A percentile compares a stretch with the other conserved stretches of the same genome.
These are phyloP conservation scores for Balaeniceps rex DNA, from an alignment of 2,113 vertebrate species.

Conservation along the genomic window DNA sequence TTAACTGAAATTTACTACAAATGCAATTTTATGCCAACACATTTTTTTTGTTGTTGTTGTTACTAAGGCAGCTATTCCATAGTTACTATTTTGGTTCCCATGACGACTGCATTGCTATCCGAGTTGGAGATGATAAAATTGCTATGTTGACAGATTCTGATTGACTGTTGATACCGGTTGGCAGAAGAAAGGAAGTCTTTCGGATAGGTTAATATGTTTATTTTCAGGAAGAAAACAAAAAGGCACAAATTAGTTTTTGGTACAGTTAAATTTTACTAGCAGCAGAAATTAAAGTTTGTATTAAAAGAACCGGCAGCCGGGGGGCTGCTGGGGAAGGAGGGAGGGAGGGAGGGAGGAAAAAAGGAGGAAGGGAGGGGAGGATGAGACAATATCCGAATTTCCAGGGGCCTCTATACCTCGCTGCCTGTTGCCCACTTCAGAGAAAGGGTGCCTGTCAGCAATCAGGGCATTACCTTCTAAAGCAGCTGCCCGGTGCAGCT, in stretches of 20 bases:
- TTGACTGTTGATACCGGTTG: conserved; percentile 64
- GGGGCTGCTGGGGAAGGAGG: not conserved
- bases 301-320: not conserved
- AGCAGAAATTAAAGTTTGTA: conserved; percentile 9
- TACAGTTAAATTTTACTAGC: conserved; percentile 15
- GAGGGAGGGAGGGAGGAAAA: not conserved
- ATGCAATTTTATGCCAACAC: conserved; percentile 46
- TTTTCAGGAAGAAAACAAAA: conserved; percentile 52
- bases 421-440: not conserved
- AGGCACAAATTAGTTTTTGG: not conserved
- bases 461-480: not conserved
- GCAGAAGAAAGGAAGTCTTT: conserved; percentile 50
- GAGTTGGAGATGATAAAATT: conserved; percentile 52
- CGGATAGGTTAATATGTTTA: conserved; percentile 34
- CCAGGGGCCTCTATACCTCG: not conserved
- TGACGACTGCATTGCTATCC: conserved; percentile 57
- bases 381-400: not conserved
- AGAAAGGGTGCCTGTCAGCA: not conserved
- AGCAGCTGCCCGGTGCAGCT: not conserved
- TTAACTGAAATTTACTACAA: conserved; percentile 63
- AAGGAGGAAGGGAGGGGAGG: not conserved
- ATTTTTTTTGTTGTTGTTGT: conserved; percentile 49
- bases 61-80: conserved; percentile 60
- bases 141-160: conserved; percentile 70
- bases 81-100: conserved; percentile 67